These are phyloP conservation scores for Globodera ellingtonae DNA, from an alignment of 1,140 invertebrate genomes.

Conservation along the genomic window DNA sequence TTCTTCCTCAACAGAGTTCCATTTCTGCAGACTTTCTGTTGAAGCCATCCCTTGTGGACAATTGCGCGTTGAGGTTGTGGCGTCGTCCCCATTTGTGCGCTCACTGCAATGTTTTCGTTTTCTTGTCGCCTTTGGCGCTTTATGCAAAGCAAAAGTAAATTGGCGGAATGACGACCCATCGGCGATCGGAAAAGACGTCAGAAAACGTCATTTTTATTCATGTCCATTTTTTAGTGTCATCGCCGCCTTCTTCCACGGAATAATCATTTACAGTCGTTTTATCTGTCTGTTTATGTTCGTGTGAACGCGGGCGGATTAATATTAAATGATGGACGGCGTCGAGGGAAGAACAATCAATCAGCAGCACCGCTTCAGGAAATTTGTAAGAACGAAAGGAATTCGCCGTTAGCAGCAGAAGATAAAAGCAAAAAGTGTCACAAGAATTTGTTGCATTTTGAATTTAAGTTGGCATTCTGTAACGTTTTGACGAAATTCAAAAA, in stretches of 20 bases:
- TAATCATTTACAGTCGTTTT: background rate
- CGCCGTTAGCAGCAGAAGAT: no score
- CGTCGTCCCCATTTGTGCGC: background rate
- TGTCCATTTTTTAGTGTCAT: background rate
- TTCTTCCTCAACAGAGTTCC: constrained; percentile 17
- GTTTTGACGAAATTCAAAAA: no score
- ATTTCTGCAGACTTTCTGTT: constrained; percentile 25
- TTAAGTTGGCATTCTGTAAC: no score
- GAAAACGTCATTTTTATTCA: background rate
- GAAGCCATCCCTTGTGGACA: constrained; percentile 19
- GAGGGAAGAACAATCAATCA: no score
- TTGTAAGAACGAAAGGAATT: no score
- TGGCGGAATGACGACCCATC: background rate
- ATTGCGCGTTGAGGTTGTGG: constrained; percentile 21
- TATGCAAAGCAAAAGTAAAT: background rate
- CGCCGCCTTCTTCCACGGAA: background rate
- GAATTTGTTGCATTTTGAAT: no score
- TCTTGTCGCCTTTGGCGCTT: background rate
- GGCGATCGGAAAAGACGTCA: background rate
- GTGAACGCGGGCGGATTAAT: background rate
- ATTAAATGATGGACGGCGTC: no score
- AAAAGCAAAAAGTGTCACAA: no score
- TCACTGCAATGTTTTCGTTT: background rate
- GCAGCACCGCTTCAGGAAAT: no score
- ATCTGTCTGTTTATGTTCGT: no score